A percentile compares a stretch with the other conserved stretches of the same genome.
Conservation (phyloP, 2,888 invertebrate species). For the Protodeltote pygarga region DNA sequence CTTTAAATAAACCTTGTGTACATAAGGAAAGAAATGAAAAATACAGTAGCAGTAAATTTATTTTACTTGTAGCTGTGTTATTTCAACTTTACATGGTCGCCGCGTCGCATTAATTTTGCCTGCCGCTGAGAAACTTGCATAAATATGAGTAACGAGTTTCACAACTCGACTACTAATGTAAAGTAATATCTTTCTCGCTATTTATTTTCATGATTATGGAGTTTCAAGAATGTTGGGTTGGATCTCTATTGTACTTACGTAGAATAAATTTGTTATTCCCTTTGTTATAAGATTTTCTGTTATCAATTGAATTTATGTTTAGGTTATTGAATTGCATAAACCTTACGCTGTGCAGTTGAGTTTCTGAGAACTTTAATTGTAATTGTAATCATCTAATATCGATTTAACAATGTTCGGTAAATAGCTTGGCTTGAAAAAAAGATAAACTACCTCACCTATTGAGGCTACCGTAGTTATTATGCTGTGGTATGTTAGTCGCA, state of each 20-base stretch:
- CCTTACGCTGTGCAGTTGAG: too few species aligned
- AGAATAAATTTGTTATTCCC: background rate
- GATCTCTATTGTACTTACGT: background rate
- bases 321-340: too few species aligned
- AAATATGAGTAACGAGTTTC: constrained; percentile 67
- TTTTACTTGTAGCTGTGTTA: constrained; percentile 50
- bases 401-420: too few species aligned
- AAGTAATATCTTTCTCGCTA: constrained; percentile 49
- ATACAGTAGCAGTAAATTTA: constrained; percentile 44
- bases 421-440: too few species aligned
- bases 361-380: too few species aligned
- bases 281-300: background rate
- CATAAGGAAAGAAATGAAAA: constrained; percentile 5
- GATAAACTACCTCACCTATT: too few species aligned
- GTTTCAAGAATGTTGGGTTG: constrained; percentile 1
- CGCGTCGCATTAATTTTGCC: constrained; percentile 51
- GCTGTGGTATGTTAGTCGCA: too few species aligned
- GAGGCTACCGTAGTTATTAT: too few species aligned
- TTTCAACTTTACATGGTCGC: constrained; percentile 56
- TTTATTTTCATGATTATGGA: constrained; percentile 17
- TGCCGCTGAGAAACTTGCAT: constrained; percentile 56
- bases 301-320: too few species aligned
- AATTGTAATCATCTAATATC: too few species aligned
- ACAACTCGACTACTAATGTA: constrained; percentile 61
- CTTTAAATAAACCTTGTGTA: constrained; percentile 15